Base-by-base conservation (phyloP, 2,797 vertebrate species). In the Dicrostonyx torquatus region DNA sequence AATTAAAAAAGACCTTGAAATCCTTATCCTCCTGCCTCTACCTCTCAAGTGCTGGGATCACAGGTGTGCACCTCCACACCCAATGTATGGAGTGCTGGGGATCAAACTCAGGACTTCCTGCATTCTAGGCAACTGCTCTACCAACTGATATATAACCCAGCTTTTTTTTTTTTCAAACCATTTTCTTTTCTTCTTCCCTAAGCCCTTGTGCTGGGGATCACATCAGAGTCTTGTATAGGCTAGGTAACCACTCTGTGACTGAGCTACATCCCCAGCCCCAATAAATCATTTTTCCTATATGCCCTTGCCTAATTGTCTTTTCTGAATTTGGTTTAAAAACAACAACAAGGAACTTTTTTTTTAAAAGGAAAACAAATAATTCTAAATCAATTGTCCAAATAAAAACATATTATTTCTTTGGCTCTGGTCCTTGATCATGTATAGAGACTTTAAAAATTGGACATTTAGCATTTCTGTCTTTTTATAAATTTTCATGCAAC, bases 321-420 rank as follows among this genome's bases (percentile, higher is more conserved):
- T n/a, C 90, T 85, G 75, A 94, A 55, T 87, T 95, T 84, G 8
- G 83, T 92, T 84, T 83, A 73, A 96, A 93, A 91, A 24, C 62
- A 87, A 87, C 29, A 75, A 66, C 15, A 60, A 43, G 10, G 22
- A 58, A 34, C 34, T 14, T 76, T 83, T 94, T 84, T 80, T 83
- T 93, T 79, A 43, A 87, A 86, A 48, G 87, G 72, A 93, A 87
- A 94, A n/a, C 50, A 64, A 82, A 50, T 34, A 37, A 84, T 76
- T 84, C n/a, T 48, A 91, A 95, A 80, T 13, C 4, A 72, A 48
- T 24, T 48, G 91, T 55, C 60, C 29, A 93, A 96, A 85, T 37
- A 75, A 20, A 58, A 24, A 53, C 14, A 31, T 43, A 22, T 43
- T 55, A 50, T 58, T 87, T 26, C 12, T 90, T n/a, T 87, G 22